Evolutionary conservation across 1,140 invertebrate species (phyloP).

Genomic region (Ooceraea biroi): DNA sequence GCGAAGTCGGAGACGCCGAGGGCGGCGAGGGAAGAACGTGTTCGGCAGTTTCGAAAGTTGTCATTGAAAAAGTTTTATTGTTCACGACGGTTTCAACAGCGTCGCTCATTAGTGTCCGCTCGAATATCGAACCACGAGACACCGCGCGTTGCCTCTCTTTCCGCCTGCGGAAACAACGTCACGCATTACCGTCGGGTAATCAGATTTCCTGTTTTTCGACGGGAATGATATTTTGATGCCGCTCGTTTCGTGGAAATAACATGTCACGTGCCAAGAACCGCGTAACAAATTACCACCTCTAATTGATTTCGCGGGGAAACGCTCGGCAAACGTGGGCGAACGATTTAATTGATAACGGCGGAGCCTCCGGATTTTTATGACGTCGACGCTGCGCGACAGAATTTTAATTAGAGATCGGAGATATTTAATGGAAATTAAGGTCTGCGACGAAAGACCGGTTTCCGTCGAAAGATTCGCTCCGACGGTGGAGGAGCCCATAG

Average conservation of each 20-base stretch:
- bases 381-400: background rate
- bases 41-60: slow-evolving; percentile 43
- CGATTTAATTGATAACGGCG: background rate
- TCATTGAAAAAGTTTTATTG: slow-evolving; percentile 58
- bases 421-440: slow-evolving; percentile 44
- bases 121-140: slow-evolving; percentile 16
- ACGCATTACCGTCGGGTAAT: background rate
- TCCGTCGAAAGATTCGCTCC: slow-evolving; percentile 34
- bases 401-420: slow-evolving; percentile 51
- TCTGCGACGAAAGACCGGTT: background rate
- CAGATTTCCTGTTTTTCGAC: slow-evolving; percentile 3
- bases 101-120: slow-evolving; percentile 38
- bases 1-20: background rate
- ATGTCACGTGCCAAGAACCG: background rate
- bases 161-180: background rate
- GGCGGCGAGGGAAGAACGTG: background rate
- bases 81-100: slow-evolving; percentile 32
- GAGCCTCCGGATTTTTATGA: background rate
- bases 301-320: background rate
- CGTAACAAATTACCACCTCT: background rate
- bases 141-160: background rate
- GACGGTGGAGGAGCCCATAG: slow-evolving; percentile 10
- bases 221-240: background rate
- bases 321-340: no score
- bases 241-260: slow-evolving; percentile 2